Base-by-base conservation (phyloP, 2,888 invertebrate genomes). In the Opisthograptis luteolata region DNA sequence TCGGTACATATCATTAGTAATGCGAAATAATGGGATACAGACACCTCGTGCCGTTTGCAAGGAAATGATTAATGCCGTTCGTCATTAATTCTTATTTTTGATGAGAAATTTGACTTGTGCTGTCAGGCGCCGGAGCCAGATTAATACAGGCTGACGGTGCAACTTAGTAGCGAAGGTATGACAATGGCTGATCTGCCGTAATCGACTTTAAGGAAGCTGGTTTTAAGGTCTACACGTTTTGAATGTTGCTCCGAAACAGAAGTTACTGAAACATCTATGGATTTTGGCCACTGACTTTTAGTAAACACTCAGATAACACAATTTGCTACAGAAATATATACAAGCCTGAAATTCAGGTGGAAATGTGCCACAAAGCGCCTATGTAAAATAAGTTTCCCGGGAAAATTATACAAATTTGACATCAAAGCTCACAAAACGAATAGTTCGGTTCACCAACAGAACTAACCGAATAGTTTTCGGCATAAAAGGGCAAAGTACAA, bases 21-120 rank as follows among this genome's bases (percentile, higher is more conserved):
- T 87, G 88, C 88, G 86, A 90, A 90, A 90, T 90, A 90, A 90
- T 90, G 88, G 87, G 88, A 87, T 84, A 85, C 87, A 73, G 86
- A 90, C 87, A 90, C 90, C 88, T 88, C 88, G 84, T 87, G 88
- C 88, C 83, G 86, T 89, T 88, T 90, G 89, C 85, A 69, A 77
- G 86, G 81, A 78, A 80, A 86, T 90, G 89, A 90, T 90, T 90
- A 89, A 90, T 90, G 89, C 81, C 78, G 81, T 79, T 84, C 83
- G 73, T 81, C 89, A 89, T 90, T 89, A 90, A 90, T 90, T 89
- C 88, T 87, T 88, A 90, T 90, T 89, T 89, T 87, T 88, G 88
- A 90, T 88, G 90, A 89, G 90, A 89, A 89, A 88, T 88, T 89
- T 87, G 89, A 89, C 89, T 89, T 87, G 80, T 76, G 84, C 87